These are phyloP conservation scores for Acanthochromis polyacanthus DNA, from an alignment of 2,113 vertebrate species.

Conservation along the genomic window DNA sequence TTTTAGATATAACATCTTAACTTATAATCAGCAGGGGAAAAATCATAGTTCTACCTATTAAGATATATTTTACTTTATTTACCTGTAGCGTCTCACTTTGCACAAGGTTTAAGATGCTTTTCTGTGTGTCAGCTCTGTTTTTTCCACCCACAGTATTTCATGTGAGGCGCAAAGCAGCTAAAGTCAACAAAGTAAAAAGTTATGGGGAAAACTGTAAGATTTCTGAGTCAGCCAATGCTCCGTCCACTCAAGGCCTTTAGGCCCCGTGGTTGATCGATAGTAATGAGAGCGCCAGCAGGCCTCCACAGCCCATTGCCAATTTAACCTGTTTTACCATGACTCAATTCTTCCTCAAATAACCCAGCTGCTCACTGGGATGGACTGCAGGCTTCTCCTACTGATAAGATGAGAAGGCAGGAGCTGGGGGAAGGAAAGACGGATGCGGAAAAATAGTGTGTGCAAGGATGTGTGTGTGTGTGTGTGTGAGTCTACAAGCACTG, in stretches of 20 bases:
- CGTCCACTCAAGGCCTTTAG: conserved; percentile 56
- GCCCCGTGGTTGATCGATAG: conserved; percentile 70
- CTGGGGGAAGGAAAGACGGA: conserved; percentile 25
- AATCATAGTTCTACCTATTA: too few relatives aligned
- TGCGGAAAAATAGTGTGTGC: conserved; percentile 19
- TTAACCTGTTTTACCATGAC: conserved; percentile 69
- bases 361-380: conserved; percentile 55
- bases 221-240: conserved; percentile 31
- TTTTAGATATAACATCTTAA: too few relatives aligned
- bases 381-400: conserved; percentile 52
- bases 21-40: too few relatives aligned
- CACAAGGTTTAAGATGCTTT: conserved; percentile 15
- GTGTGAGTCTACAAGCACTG: conserved; percentile 24
- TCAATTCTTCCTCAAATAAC: conserved; percentile 71
- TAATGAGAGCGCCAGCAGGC: conserved; percentile 68
- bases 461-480: too few relatives aligned
- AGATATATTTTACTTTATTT: too few relatives aligned
- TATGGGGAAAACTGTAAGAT: conserved; percentile 29
- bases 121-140: conserved; percentile 38
- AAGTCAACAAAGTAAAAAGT: conserved; percentile 45
- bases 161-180: conserved; percentile 12
- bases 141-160: conserved; percentile 4
- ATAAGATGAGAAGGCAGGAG: conserved; percentile 52
- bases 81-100: background rate
- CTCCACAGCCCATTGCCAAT: conserved; percentile 67